Evolutionary conservation across 2,113 vertebrate species (phyloP).

Genomic region (Bucco capensis): DNA sequence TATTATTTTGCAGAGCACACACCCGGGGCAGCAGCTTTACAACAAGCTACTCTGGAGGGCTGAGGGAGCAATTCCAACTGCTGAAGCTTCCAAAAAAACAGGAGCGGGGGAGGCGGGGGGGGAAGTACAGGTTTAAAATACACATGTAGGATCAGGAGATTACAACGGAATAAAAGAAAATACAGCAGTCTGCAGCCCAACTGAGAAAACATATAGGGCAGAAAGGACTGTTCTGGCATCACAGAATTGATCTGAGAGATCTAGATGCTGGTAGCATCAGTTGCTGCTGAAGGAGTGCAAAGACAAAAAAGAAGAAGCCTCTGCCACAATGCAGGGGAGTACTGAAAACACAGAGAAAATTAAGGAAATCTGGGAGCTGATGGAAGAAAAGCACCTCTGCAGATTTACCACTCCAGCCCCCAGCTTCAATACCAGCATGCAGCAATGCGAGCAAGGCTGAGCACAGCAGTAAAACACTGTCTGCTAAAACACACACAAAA

Average conservation of each 20-base stretch:
- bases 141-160: neutral
- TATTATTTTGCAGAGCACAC: neutral
- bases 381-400: neutral
- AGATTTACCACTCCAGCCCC: neutral
- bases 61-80: neutral
- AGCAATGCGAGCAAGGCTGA: neutral
- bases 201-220: neutral
- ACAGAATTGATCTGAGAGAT: neutral
- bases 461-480: neutral
- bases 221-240: neutral
- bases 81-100: neutral
- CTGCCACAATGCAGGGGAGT: constrained; percentile 43
- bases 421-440: neutral
- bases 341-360: neutral
- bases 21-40: neutral
- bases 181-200: neutral
- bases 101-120: neutral
- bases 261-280: constrained; percentile 11
- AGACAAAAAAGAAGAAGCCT: constrained; percentile 55
- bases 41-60: neutral
- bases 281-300: neutral
- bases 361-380: neutral
- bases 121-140: neutral
- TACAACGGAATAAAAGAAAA: neutral
- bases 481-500: neutral